Conservation (phyloP, 2,797 vertebrate genomes). For the Sylvia borin region DNA sequence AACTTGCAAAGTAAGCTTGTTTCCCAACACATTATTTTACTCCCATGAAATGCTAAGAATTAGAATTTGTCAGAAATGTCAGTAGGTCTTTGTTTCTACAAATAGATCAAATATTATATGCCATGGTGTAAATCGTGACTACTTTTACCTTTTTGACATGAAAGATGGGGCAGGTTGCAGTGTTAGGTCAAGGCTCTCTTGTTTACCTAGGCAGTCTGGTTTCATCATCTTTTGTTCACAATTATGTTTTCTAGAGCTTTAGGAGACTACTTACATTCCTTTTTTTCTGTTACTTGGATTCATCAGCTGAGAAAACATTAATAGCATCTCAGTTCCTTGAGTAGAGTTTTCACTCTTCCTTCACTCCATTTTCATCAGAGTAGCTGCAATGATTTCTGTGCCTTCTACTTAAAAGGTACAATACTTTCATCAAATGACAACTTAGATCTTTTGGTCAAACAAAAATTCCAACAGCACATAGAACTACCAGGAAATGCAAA, state of each 20-base stretch:
- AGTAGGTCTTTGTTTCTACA: neutral
- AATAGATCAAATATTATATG: neutral
- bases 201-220: neutral
- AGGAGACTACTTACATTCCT: neutral
- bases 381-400: neutral
- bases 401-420: neutral
- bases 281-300: neutral
- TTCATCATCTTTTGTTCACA: neutral
- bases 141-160: neutral
- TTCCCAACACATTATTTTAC: neutral
- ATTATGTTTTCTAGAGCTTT: neutral
- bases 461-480: neutral
- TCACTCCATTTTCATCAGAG: neutral
- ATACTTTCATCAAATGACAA: neutral
- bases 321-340: neutral
- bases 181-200: neutral
- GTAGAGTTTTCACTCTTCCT: neutral
- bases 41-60: neutral
- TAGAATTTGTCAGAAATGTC: neutral
- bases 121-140: neutral
- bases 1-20: neutral
- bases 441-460: neutral
- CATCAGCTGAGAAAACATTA: neutral
- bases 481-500: neutral
- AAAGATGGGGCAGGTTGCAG: neutral